phyloP scores from a whole-genome alignment of 2,797 vertebrate genomes.

The Sebastes paucispinis region DNA sequence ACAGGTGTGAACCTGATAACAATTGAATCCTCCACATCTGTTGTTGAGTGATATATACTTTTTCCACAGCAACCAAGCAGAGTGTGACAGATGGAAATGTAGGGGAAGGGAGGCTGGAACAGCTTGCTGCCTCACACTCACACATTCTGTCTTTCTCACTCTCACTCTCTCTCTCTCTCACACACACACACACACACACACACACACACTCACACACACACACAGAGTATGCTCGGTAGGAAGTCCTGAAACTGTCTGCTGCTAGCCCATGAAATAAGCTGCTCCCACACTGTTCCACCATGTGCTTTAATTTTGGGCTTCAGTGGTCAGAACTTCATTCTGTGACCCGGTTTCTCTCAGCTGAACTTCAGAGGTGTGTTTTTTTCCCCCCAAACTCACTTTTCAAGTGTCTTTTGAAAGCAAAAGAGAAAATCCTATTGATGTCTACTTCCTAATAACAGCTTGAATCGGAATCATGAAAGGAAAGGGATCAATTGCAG shows the following conservation, averaged over 20 bases:
- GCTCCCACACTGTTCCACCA: slow-evolving; percentile 73
- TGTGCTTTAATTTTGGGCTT: slow-evolving; percentile 79
- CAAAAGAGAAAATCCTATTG: not conserved
- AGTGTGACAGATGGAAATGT: slow-evolving; percentile 71
- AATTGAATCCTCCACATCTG: slow-evolving; percentile 41
- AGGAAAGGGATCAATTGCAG: not conserved
- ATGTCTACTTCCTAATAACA: not conserved
- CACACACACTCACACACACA: slow-evolving; percentile 5
- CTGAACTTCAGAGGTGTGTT: slow-evolving; percentile 49
- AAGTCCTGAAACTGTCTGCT: slow-evolving; percentile 72
- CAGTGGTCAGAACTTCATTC: slow-evolving; percentile 70
- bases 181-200: not conserved
- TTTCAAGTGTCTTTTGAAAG: slow-evolving; percentile 9
- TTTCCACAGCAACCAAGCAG: slow-evolving; percentile 40
- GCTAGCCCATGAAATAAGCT: slow-evolving; percentile 81
- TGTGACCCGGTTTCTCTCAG: slow-evolving; percentile 66
- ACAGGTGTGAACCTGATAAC: slow-evolving; percentile 61
- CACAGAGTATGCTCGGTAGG: slow-evolving; percentile 41
- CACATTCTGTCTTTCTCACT: not conserved
- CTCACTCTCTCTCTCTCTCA: not conserved
- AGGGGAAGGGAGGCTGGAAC: slow-evolving; percentile 49
- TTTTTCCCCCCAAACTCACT: slow-evolving; percentile 7
- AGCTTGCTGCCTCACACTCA: slow-evolving; percentile 50
- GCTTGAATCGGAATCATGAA: not conserved
- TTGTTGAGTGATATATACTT: slow-evolving; percentile 47